Conservation (phyloP, 2,888 invertebrate genomes). For the Scaeva pyrastri region DNA sequence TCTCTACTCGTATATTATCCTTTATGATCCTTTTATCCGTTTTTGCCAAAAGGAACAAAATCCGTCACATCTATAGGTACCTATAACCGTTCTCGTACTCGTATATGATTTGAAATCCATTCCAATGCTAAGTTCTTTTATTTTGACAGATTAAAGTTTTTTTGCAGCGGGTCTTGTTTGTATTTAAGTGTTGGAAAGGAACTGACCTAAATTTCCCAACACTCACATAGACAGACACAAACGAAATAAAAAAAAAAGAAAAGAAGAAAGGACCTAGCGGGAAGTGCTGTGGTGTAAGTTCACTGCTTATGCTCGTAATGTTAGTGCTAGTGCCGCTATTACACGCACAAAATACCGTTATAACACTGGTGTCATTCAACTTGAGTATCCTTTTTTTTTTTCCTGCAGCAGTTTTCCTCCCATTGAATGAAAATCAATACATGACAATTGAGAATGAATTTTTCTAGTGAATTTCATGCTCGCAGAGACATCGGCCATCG, state of each 20-base stretch:
- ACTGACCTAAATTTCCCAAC: conserved; percentile 68
- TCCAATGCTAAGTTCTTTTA: background rate
- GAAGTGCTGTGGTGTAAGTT: conserved; percentile 1
- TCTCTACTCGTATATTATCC: background rate
- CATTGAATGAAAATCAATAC: conserved; percentile 65
- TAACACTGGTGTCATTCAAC: conserved; percentile 70
- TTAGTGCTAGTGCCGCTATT: background rate
- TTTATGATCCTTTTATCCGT: background rate
- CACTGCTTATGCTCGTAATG: conserved; percentile 2
- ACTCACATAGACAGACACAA: conserved; percentile 19
- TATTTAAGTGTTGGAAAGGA: conserved; percentile 42
- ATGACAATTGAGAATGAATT: conserved; percentile 60
- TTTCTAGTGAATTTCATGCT: conserved; percentile 25
- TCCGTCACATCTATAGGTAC: conserved; percentile 23
- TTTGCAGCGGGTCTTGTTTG: conserved; percentile 30
- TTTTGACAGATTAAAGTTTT: conserved; percentile 36
- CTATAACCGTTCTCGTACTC: no score
- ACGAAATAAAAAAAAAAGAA: background rate
- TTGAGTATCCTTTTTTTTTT: conserved; percentile 66
- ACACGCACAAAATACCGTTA: conserved; percentile 25
- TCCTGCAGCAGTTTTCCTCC: conserved; percentile 48
- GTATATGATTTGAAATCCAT: background rate
- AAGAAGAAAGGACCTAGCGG: background rate
- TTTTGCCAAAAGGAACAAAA: conserved; percentile 11
- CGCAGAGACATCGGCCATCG: no score